phyloP scores from a whole-genome alignment of 2,797 vertebrate genomes.

The Anniella stebbinsi region DNA sequence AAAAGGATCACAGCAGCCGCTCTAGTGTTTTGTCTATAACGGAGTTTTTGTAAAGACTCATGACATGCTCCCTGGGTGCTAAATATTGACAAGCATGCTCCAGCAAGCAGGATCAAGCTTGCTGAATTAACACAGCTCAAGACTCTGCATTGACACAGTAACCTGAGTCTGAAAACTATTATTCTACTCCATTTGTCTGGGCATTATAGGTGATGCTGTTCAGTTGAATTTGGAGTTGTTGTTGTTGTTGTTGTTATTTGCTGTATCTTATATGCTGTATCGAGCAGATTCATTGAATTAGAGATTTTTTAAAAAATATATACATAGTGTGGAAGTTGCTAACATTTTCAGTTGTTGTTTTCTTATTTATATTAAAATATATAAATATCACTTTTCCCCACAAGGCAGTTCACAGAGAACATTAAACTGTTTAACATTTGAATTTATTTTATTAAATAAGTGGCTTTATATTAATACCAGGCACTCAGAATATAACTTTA shows the following conservation, averaged over 20 bases:
- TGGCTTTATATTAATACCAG: neutral
- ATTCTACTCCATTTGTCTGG: constrained; percentile 76
- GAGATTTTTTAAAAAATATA: constrained; percentile 30
- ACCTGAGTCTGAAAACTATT: constrained; percentile 76
- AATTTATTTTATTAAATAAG: no score
- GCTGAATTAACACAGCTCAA: constrained; percentile 78
- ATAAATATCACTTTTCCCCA: neutral
- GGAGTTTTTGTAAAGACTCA: constrained; percentile 75
- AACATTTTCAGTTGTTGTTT: constrained; percentile 44
- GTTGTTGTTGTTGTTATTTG: neutral
- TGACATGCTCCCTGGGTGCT: constrained; percentile 73
- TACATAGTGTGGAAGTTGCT: constrained; percentile 39
- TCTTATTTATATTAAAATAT: neutral
- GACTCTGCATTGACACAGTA: constrained; percentile 74
- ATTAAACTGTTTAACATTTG: neutral
- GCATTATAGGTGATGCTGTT: constrained; percentile 70
- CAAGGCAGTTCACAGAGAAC: neutral
- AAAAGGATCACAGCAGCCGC: constrained; percentile 81
- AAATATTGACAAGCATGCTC: constrained; percentile 83
- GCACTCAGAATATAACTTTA: neutral
- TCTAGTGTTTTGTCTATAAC: constrained; percentile 78
- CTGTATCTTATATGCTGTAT: constrained; percentile 52
- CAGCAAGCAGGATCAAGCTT: constrained; percentile 81
- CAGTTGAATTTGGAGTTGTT: constrained; percentile 71
- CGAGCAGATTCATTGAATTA: constrained; percentile 72